Evolutionary conservation across 2,888 invertebrate species (phyloP).

Genomic region (Dryobota labecula): DNA sequence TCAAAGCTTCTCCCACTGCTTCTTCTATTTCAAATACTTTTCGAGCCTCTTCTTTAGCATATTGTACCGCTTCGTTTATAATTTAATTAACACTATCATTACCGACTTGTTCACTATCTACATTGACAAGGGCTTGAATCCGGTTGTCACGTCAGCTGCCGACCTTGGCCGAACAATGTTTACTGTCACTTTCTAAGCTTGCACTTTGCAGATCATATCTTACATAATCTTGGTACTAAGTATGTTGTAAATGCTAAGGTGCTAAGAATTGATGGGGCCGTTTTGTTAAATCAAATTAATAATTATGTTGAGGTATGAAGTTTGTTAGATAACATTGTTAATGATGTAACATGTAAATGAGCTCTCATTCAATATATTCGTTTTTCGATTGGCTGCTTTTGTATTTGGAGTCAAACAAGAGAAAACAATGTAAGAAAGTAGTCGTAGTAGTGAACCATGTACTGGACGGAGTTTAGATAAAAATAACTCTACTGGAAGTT

Average conservation of each 20-base stretch:
- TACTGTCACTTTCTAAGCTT: conserved; percentile 69
- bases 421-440: neutral
- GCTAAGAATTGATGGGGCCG: conserved; percentile 31
- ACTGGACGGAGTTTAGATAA: neutral
- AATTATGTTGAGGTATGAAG: conserved; percentile 16
- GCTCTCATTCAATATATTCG: conserved; percentile 11
- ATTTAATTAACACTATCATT: conserved; percentile 37
- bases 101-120: conserved; percentile 37
- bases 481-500: conserved; percentile 2
- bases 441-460: neutral
- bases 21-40: conserved; percentile 1
- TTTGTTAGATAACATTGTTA: conserved; percentile 12
- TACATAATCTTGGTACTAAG: conserved; percentile 43
- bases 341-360: conserved; percentile 23
- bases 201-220: conserved; percentile 50
- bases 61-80: conserved; percentile 1
- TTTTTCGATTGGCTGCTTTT: conserved; percentile 1
- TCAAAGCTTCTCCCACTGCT: too few species aligned
- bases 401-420: conserved; percentile 1
- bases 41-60: neutral
- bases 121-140: conserved; percentile 62
- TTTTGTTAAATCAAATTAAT: conserved; percentile 34
- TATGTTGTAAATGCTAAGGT: conserved; percentile 36
- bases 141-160: conserved; percentile 65
- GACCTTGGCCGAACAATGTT: conserved; percentile 67